These are phyloP conservation scores for Theristicus caerulescens DNA, from an alignment of 2,113 vertebrate genomes.

Conservation along the genomic window DNA sequence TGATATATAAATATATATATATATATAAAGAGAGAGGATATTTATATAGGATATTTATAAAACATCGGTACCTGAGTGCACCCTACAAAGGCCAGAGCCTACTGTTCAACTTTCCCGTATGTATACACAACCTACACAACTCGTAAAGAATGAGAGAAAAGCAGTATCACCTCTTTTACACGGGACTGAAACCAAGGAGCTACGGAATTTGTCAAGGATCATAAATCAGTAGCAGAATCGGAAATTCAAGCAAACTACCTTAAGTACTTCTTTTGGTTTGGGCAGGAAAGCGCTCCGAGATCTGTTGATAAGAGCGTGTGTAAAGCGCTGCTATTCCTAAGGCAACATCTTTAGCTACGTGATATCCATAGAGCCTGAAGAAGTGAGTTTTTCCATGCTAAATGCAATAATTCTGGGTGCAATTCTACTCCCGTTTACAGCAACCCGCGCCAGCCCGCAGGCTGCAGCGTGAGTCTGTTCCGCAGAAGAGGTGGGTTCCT, in stretches of 20 bases:
- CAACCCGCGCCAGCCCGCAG: not conserved
- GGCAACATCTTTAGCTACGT: not conserved
- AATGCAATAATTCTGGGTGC: not conserved
- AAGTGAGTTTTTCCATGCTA: not conserved
- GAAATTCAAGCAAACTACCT: not conserved
- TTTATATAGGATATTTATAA: not conserved
- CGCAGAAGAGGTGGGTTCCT: rapidly evolving
- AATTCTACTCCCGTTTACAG: not conserved
- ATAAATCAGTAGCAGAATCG: not conserved
- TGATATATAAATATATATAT: not conserved
- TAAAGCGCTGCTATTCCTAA: not conserved
- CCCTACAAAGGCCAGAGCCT: not conserved
- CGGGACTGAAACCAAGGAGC: not conserved
- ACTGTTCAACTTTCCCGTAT: not conserved
- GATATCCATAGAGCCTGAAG: not conserved
- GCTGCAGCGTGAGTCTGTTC: not conserved
- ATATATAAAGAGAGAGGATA: too few relatives aligned
- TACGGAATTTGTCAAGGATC: not conserved
- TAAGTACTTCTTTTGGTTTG: not conserved
- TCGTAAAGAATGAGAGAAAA: not conserved
- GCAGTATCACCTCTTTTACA: not conserved
- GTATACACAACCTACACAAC: rapidly evolving
- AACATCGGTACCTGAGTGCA: not conserved
- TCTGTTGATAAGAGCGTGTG: not conserved
- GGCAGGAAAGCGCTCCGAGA: not conserved